Evolutionary conservation across 2,113 vertebrate genomes (phyloP).

Genomic region (Condylura cristata): DNA sequence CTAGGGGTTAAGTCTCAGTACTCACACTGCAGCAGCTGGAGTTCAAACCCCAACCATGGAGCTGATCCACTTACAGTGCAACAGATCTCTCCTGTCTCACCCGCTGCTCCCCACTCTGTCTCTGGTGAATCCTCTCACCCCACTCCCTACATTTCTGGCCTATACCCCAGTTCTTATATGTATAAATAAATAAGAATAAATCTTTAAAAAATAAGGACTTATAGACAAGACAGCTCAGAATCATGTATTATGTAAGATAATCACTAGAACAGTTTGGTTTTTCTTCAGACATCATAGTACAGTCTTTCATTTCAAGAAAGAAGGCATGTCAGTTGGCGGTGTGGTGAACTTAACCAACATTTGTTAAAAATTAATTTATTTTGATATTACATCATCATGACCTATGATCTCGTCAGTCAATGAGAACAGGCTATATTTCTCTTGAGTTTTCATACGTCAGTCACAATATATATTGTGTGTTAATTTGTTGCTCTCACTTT

Average conservation of each 20-base stretch:
- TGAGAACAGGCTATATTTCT: not conserved
- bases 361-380: constrained; percentile 29
- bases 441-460: constrained; percentile 22
- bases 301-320: constrained; percentile 21
- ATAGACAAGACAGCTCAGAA: not conserved
- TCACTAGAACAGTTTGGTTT: not conserved
- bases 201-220: no score
- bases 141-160: no score
- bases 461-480: not conserved
- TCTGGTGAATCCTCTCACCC: no score
- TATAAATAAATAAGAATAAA: no score
- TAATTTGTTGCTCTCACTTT: constrained; percentile 28
- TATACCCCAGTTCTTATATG: no score
- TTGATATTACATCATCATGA: constrained; percentile 26
- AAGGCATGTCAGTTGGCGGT: not conserved
- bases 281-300: not conserved
- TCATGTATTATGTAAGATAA: not conserved
- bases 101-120: no score
- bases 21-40: no score
- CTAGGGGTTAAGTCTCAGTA: no score
- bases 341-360: not conserved
- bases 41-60: no score
- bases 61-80: no score
- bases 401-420: not conserved
- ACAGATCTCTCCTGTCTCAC: no score